Percentiles rank a stretch among this genome's conserved stretches.
Conservation (phyloP, 1,140 invertebrate species). For the Drosophila bipectinata region DNA sequence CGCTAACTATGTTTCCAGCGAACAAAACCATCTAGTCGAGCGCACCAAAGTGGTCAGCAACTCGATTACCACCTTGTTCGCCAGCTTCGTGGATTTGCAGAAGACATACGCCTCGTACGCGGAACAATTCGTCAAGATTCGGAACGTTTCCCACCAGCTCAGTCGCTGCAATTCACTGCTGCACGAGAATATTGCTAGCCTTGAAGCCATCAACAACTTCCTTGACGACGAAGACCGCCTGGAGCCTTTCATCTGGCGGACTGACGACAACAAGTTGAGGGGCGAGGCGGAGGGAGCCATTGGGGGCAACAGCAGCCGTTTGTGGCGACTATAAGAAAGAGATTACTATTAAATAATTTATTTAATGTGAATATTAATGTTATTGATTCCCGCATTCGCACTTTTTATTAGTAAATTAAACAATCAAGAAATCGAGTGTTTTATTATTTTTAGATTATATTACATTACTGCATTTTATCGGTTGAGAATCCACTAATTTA, state of each 20-base stretch:
- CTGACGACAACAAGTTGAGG: slow-evolving; percentile 83
- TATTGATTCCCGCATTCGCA: slow-evolving; percentile 33
- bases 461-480: no score
- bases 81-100: slow-evolving; percentile 90
- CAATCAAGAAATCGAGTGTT: slow-evolving; percentile 10
- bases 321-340: slow-evolving; percentile 65
- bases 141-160: slow-evolving; percentile 90
- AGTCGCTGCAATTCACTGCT: slow-evolving; percentile 92
- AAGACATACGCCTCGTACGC: slow-evolving; percentile 92
- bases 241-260: slow-evolving; percentile 96
- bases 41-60: slow-evolving; percentile 90
- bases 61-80: slow-evolving; percentile 89
- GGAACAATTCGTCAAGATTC: slow-evolving; percentile 92
- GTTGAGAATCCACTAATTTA: no score
- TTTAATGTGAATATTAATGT: slow-evolving; percentile 51
- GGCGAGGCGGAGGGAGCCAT: slow-evolving; percentile 76
- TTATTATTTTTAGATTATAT: no score
- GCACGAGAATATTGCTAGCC: slow-evolving; percentile 92
- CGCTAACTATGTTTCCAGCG: slow-evolving; percentile 89
- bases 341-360: background rate
- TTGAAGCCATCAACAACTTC: slow-evolving; percentile 93
- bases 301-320: slow-evolving; percentile 83
- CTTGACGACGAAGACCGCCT: slow-evolving; percentile 93
- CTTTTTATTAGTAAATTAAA: slow-evolving; percentile 46
- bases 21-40: slow-evolving; percentile 89